phyloP scores from a whole-genome alignment of 2,797 vertebrate genomes.

The Tiaroga cobitis region DNA sequence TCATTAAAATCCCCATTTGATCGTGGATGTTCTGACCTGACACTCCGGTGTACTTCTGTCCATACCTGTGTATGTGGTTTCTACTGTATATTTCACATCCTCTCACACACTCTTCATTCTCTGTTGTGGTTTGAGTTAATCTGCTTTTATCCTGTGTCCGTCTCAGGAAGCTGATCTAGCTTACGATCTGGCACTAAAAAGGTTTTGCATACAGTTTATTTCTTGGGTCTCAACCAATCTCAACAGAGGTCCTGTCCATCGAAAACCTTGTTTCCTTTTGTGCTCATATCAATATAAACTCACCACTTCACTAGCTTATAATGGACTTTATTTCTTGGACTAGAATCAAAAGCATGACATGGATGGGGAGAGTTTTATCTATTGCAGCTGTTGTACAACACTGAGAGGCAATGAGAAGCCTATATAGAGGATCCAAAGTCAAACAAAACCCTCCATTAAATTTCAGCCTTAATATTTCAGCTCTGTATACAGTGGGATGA shows the following conservation, averaged over 20 bases:
- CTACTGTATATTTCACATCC: slow-evolving; percentile 26
- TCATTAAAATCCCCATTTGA: slow-evolving; percentile 12
- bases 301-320: slow-evolving; percentile 23
- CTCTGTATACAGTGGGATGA: slow-evolving; percentile 33
- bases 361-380: slow-evolving; percentile 46
- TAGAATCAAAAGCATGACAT: slow-evolving; percentile 14
- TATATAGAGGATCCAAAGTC: slow-evolving; percentile 26
- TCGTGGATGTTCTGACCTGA: slow-evolving; percentile 9
- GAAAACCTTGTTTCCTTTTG: slow-evolving; percentile 40
- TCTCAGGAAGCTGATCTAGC: slow-evolving; percentile 4
- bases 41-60: slow-evolving; percentile 2
- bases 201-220: slow-evolving; percentile 32
- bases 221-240: slow-evolving; percentile 33
- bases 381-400: slow-evolving; percentile 48
- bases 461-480: slow-evolving; percentile 25
- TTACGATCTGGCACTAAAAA: slow-evolving; percentile 9
- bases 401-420: slow-evolving; percentile 25
- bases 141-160: slow-evolving; percentile 11
- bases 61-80: neutral
- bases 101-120: slow-evolving; percentile 21
- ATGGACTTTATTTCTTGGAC: slow-evolving; percentile 27
- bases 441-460: slow-evolving; percentile 48
- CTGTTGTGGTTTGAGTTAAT: slow-evolving; percentile 43
- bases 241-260: neutral
- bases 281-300: slow-evolving; percentile 20